A percentile compares a stretch with the other conserved stretches of the same genome.
phyloP scores from a whole-genome alignment of 2,888 invertebrate genomes.

The Cheilosia soror region DNA sequence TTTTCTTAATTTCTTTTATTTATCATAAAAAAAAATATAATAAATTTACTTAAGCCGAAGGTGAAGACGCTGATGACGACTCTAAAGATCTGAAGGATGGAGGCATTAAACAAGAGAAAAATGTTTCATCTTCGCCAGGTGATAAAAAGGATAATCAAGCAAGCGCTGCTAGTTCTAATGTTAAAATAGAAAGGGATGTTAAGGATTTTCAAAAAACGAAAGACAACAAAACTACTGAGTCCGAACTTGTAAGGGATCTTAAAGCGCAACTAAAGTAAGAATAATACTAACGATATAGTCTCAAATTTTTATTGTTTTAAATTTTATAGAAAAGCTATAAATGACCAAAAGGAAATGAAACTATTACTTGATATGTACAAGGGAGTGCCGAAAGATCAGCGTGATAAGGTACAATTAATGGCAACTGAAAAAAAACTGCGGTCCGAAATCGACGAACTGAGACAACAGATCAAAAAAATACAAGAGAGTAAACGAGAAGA shows the following conservation, averaged over 20 bases:
- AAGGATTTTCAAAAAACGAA: constrained; percentile 87
- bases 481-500: constrained; percentile 97
- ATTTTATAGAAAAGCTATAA: constrained; percentile 91
- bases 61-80: constrained; percentile 81
- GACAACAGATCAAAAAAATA: constrained; percentile 93
- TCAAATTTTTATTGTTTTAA: constrained; percentile 23
- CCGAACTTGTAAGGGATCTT: constrained; percentile 87
- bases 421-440: constrained; percentile 96
- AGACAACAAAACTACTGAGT: constrained; percentile 88
- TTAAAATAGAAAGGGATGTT: constrained; percentile 87
- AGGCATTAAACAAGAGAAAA: constrained; percentile 84
- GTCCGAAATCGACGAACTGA: constrained; percentile 94
- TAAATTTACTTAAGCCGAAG: constrained; percentile 78
- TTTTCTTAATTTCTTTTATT: background rate
- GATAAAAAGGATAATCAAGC: constrained; percentile 86
- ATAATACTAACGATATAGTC: background rate
- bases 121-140: constrained; percentile 81
- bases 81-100: constrained; percentile 82
- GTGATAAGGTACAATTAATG: constrained; percentile 98
- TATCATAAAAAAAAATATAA: background rate
- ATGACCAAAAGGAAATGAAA: constrained; percentile 97
- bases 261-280: constrained; percentile 96
- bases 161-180: constrained; percentile 82
- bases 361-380: constrained; percentile 98
- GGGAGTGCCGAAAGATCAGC: constrained; percentile 97